phyloP scores from a whole-genome alignment of 2,888 invertebrate genomes.

The Nephrocerus scutellatus region DNA sequence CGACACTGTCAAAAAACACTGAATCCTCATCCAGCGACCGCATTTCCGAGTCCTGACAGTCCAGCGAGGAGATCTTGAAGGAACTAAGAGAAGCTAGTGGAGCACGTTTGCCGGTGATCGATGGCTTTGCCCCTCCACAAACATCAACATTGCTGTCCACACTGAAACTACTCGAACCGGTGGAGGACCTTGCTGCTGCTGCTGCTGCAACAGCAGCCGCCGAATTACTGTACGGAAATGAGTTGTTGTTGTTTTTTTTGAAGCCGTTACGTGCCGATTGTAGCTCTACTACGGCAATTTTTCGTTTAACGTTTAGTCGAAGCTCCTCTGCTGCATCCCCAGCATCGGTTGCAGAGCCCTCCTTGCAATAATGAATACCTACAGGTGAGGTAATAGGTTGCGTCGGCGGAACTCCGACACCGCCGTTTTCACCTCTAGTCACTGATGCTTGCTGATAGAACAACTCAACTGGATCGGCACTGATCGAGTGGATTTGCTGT shows the following conservation, averaged over 20 bases:
- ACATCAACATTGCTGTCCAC: conserved; percentile 39
- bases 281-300: conserved; percentile 37
- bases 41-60: conserved; percentile 63
- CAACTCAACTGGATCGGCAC: conserved; percentile 41
- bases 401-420: conserved; percentile 1
- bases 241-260: conserved; percentile 37
- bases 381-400: conserved; percentile 10
- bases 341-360: conserved; percentile 4
- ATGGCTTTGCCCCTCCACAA: conserved; percentile 40
- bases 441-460: conserved; percentile 33
- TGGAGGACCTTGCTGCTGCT: conserved; percentile 30
- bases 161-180: conserved; percentile 38
- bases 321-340: conserved; percentile 36
- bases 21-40: conserved; percentile 75
- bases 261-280: conserved; percentile 25
- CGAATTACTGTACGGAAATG: conserved; percentile 32
- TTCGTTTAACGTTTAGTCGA: conserved; percentile 39
- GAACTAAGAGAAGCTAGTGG: conserved; percentile 76
- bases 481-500: conserved; percentile 43
- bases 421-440: conserved; percentile 6
- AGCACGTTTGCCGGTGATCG: conserved; percentile 52
- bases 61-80: conserved; percentile 62
- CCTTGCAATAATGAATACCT: neutral
- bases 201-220: conserved; percentile 31
- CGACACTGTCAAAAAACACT: conserved; percentile 65